phyloP scores from a whole-genome alignment of 2,888 invertebrate species.

The Strigamia maritima region DNA sequence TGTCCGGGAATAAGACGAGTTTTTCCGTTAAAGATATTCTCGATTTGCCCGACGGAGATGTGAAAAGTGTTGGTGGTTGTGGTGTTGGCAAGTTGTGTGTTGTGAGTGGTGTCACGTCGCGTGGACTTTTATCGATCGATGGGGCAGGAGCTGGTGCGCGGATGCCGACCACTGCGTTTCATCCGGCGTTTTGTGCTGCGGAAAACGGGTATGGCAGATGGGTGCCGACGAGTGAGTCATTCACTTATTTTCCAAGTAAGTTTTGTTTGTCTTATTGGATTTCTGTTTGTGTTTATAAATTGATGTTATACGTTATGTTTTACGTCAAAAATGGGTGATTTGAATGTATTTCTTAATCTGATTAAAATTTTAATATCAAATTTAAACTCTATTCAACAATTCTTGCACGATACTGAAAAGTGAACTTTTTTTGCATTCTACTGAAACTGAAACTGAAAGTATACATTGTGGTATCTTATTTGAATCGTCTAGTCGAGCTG shows the following conservation, averaged over 20 bases:
- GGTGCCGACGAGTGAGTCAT: constrained; percentile 49
- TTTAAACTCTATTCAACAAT: no score
- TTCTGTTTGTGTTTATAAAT: no score
- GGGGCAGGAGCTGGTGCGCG: constrained; percentile 9
- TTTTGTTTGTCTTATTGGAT: neutral
- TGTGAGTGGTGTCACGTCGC: neutral
- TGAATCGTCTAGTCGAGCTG: no score
- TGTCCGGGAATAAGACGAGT: constrained; percentile 70
- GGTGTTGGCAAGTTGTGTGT: neutral
- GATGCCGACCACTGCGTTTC: constrained; percentile 8
- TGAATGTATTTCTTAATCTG: no score
- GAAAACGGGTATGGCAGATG: constrained; percentile 58
- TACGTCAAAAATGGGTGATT: no score
- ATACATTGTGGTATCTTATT: no score
- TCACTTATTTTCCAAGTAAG: constrained; percentile 49
- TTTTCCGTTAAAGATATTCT: constrained; percentile 92
- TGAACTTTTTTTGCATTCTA: no score
- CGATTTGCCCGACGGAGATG: constrained; percentile 70
- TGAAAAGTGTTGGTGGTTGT: constrained; percentile 42
- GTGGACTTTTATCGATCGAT: constrained; percentile 39
- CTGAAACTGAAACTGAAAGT: no score
- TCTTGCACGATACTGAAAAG: no score
- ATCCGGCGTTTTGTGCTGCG: constrained; percentile 43
- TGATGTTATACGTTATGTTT: no score
- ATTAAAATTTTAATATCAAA: no score